Evolutionary conservation across 2,888 invertebrate genomes (phyloP).

Genomic region (Leptopterna dolabrata): DNA sequence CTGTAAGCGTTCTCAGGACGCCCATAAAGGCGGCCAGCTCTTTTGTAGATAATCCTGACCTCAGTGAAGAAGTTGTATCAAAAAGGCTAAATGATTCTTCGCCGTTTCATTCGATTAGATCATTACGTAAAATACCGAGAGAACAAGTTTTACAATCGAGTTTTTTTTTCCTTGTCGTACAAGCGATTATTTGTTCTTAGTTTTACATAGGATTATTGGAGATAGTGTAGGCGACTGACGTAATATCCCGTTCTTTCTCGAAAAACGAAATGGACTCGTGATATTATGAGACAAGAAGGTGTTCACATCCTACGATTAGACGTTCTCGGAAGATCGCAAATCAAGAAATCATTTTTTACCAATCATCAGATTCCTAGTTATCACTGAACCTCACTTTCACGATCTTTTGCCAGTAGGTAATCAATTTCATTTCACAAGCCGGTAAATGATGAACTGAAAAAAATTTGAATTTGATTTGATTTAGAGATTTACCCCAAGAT

Average conservation of each 20-base stretch:
- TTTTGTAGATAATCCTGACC: conserved; percentile 5
- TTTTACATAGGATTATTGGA: neutral
- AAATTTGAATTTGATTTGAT: neutral
- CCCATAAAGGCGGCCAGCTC: neutral
- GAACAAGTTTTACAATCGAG: neutral
- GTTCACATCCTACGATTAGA: too few relatives aligned
- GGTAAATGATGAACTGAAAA: neutral
- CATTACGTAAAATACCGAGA: conserved; percentile 32
- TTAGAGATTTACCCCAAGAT: too few relatives aligned
- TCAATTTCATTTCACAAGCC: too few relatives aligned
- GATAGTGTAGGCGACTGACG: neutral
- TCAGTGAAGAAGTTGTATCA: conserved; percentile 8
- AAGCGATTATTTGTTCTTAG: neutral
- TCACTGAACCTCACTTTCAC: too few relatives aligned
- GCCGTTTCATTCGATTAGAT: conserved; percentile 38
- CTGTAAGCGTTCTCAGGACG: neutral
- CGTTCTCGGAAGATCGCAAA: too few relatives aligned
- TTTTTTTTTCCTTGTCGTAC: neutral
- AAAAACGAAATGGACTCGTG: too few relatives aligned
- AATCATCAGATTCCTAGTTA: neutral
- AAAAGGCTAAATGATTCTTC: conserved; percentile 44
- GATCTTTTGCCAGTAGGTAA: too few relatives aligned
- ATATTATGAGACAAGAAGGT: too few relatives aligned
- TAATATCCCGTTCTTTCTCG: neutral
- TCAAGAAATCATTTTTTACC: neutral